Base-by-base conservation (phyloP, 2,797 vertebrate genomes). In the Clamator glandarius region DNA sequence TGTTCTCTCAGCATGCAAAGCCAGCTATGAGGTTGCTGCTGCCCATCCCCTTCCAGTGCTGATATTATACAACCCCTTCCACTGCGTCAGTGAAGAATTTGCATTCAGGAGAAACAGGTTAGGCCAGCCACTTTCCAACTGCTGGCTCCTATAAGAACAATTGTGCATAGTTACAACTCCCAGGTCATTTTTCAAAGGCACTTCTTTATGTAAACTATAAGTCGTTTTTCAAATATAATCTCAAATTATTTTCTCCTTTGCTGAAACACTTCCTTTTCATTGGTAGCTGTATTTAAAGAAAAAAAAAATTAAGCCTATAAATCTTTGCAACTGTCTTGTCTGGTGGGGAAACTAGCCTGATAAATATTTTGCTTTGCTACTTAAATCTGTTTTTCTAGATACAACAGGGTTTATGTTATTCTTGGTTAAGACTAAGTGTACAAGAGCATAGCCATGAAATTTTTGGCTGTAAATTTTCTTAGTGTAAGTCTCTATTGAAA, bases 91-190 rank as follows among this genome's bases (percentile, higher is more conserved):
- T 9, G 41, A 41, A 54, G 90, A 66, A 94, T 95, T 92, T 93
- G 86, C 95, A 92, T 91, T 90, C 90, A 90, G 70, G 95, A 93
- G 85, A 69, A 96, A 95, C 95, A 93, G 93, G 94, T 96, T 93
- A 55, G 81, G 74, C 74, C 16, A 0, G 93, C 55, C 6, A 0
- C 74, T 73, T 93, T 24, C 76, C 91, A 78, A 2, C 84, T 51
- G 44, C 33, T 25, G 59, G 67, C 63, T 90, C 44, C 83, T 82
- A 12, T 86, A 92, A 90, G 95, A 94, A 88, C 91, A 92, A 89
- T 90, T 2, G 15, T 7, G 52, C 79, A 54, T 7, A 76, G 85
- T 87, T 92, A 84, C 74, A 86, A 57, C 67, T 59, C 85, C 48
- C 84, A 54, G 77, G 77, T 69, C 64, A 41, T 87, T 95, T 95